Conservation (phyloP, 2,113 vertebrate genomes). For the Nettapus auritus region DNA sequence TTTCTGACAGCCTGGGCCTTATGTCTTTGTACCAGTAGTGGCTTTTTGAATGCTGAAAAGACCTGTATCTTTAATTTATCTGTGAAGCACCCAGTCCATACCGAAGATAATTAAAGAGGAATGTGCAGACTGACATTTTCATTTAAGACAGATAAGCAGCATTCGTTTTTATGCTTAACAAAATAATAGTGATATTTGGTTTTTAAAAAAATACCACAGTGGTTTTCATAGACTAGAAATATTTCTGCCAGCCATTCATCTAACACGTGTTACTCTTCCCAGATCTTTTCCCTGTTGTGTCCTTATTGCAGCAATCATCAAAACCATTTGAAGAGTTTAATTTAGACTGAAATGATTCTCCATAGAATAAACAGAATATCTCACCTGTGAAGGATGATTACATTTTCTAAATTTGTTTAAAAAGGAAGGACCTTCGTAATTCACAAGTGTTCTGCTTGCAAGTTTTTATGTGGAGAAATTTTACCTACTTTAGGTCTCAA, state of each 20-base stretch:
- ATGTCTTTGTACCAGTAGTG: background rate
- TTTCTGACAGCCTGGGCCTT: background rate
- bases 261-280: slow-evolving; percentile 62
- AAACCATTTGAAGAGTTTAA: slow-evolving; percentile 75
- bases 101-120: background rate
- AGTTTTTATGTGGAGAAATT: slow-evolving; percentile 31
- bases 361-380: slow-evolving; percentile 74
- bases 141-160: background rate
- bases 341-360: slow-evolving; percentile 75
- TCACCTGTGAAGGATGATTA: slow-evolving; percentile 77
- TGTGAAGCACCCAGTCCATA: background rate
- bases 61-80: background rate
- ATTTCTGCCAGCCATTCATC: slow-evolving; percentile 72
- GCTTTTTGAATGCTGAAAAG: background rate
- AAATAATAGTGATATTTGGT: slow-evolving; percentile 55
- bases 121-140: background rate
- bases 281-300: slow-evolving; percentile 69
- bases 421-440: slow-evolving; percentile 67
- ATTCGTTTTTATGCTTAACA: slow-evolving; percentile 8
- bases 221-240: slow-evolving; percentile 66
- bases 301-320: slow-evolving; percentile 72
- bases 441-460: slow-evolving; percentile 36
- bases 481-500: background rate
- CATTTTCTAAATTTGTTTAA: slow-evolving; percentile 69
- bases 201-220: background rate